Percentiles rank a stretch among this genome's conserved stretches.
Conservation (phyloP, 2,888 invertebrate genomes). For the Sphaerophoria rueppellii region DNA sequence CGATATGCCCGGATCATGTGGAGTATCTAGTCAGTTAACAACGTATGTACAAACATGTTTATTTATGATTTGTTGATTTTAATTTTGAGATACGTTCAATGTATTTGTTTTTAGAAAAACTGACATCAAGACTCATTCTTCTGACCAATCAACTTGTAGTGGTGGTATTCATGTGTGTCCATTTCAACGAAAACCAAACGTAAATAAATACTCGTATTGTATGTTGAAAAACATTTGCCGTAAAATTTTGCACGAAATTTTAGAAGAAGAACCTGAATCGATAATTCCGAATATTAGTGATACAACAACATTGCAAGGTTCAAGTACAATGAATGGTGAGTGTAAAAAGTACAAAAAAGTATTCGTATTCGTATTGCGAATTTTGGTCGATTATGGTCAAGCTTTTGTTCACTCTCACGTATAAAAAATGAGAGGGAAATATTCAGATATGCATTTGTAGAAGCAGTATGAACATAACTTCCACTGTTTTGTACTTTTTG, state of each 20-base stretch:
- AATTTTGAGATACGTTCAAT: not conserved
- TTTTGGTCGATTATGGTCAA: no score
- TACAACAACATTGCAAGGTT: slow-evolving; percentile 74
- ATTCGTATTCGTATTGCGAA: no score
- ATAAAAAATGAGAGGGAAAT: no score
- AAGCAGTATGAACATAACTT: no score
- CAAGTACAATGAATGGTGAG: not conserved
- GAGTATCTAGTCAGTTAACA: not conserved
- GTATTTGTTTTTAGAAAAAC: not conserved
- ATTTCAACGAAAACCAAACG: slow-evolving; percentile 66
- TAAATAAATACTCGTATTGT: slow-evolving; percentile 77
- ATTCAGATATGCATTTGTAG: no score
- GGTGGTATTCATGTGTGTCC: slow-evolving; percentile 27
- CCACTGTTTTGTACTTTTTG: no score
- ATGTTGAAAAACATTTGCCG: slow-evolving; percentile 78
- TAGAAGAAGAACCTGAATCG: slow-evolving; percentile 72
- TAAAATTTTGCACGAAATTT: slow-evolving; percentile 77
- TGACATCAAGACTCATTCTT: slow-evolving; percentile 6
- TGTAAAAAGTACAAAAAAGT: no score
- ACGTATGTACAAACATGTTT: not conserved
- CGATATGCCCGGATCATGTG: not conserved
- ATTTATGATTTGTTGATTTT: not conserved
- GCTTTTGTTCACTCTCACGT: no score
- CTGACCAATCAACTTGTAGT: not conserved
- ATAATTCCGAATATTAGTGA: slow-evolving; percentile 77